phyloP scores from a whole-genome alignment of 2,113 vertebrate genomes.

The Nesogale talazaci region DNA sequence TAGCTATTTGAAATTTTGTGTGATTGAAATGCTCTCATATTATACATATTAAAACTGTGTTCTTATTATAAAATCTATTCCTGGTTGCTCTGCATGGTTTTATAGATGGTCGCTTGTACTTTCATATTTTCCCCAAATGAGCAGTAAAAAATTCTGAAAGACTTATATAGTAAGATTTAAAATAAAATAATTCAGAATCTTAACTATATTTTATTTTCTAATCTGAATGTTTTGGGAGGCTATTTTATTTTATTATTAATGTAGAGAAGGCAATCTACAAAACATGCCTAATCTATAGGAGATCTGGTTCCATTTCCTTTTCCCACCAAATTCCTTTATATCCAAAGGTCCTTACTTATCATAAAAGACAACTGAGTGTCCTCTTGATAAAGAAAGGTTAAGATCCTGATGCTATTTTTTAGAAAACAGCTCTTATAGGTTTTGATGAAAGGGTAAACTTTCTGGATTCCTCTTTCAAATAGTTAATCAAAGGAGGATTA shows the following conservation, averaged over 20 bases:
- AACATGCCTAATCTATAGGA: background rate
- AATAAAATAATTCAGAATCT: background rate
- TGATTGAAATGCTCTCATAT: slow-evolving; percentile 33
- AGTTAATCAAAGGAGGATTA: slow-evolving; percentile 27
- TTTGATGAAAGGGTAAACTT: slow-evolving; percentile 49
- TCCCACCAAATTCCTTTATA: slow-evolving; percentile 46
- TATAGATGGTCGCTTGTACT: slow-evolving; percentile 11
- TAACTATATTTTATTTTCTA: slow-evolving; percentile 45
- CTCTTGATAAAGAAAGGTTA: slow-evolving; percentile 37
- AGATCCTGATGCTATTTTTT: slow-evolving; percentile 24
- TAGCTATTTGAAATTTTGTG: background rate
- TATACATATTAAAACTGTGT: slow-evolving; percentile 14
- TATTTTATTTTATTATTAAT: slow-evolving; percentile 42
- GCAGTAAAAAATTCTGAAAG: slow-evolving; percentile 18
- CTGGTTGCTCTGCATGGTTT: background rate
- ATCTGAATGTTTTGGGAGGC: slow-evolving; percentile 33
- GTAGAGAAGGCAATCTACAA: background rate
- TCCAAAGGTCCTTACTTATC: slow-evolving; percentile 46
- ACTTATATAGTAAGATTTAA: slow-evolving; percentile 11
- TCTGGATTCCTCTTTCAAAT: slow-evolving; percentile 30
- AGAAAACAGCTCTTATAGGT: slow-evolving; percentile 14
- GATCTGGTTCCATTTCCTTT: background rate
- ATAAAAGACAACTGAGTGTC: background rate
- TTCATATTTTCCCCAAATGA: slow-evolving; percentile 53
- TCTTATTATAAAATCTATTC: slow-evolving; percentile 21